Percentiles rank a stretch among this genome's conserved stretches.
Conservation (phyloP, 1,140 invertebrate species). For the Samia ricini region DNA sequence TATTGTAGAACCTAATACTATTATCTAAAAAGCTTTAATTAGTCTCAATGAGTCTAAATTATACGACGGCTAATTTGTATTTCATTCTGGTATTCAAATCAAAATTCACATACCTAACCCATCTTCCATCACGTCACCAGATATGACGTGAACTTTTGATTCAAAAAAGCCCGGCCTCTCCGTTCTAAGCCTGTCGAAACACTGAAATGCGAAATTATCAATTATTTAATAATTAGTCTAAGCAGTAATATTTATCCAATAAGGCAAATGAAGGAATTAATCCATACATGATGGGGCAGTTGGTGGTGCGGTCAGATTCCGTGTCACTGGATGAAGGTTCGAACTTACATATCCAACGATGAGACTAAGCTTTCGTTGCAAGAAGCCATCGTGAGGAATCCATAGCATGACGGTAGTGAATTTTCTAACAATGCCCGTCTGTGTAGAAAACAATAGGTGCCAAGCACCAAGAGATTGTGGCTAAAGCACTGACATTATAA, state of each 20-base stretch:
- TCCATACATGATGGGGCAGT: neutral
- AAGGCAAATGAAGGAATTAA: no score
- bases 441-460: no score
- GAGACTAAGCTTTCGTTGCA: neutral
- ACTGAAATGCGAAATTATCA: conserved; percentile 43
- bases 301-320: neutral
- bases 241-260: no score
- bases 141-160: conserved; percentile 87
- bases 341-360: no score
- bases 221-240: no score
- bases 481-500: no score
- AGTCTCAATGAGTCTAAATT: neutral
- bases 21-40: no score
- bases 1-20: no score
- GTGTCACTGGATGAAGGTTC: neutral
- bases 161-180: conserved; percentile 71
- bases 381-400: neutral
- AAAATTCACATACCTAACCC: conserved; percentile 76
- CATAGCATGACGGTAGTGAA: neutral
- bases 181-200: conserved; percentile 79
- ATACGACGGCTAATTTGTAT: neutral
- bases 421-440: no score
- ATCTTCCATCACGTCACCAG: conserved; percentile 85
- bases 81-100: neutral
- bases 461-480: no score